A percentile compares a stretch with the other conserved stretches of the same genome.
These are phyloP conservation scores for Chinchilla lanigera DNA, from an alignment of 2,113 vertebrate genomes.

Conservation along the genomic window DNA sequence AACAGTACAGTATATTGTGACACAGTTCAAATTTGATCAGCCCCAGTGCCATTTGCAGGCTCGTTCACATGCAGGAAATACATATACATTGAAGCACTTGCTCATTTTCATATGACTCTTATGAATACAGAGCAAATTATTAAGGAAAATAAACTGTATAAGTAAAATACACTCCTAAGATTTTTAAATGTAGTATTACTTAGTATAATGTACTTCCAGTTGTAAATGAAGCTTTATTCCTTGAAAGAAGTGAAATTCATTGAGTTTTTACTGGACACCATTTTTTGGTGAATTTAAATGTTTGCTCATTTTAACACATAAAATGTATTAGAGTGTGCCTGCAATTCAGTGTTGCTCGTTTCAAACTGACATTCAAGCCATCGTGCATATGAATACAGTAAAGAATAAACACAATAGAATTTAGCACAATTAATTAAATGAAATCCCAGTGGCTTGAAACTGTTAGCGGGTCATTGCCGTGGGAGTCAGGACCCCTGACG, in stretches of 20 bases:
- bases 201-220: neutral
- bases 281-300: neutral
- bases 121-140: neutral
- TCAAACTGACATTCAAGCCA: neutral
- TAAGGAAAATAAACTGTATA: constrained; percentile 2
- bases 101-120: neutral
- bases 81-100: neutral
- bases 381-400: neutral
- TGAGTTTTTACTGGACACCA: neutral
- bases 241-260: neutral
- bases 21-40: neutral
- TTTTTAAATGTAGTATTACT: neutral
- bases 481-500: neutral
- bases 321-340: neutral
- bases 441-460: neutral
- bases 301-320: constrained; percentile 1
- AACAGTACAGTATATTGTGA: neutral
- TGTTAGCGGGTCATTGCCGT: neutral
- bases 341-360: neutral
- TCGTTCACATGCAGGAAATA: neutral
- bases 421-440: neutral
- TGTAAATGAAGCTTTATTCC: neutral
- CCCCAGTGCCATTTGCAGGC: neutral
- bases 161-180: neutral
- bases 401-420: neutral